These are phyloP conservation scores for Drosophila micromelanica DNA, from an alignment of 1,140 invertebrate genomes.

Conservation along the genomic window DNA sequence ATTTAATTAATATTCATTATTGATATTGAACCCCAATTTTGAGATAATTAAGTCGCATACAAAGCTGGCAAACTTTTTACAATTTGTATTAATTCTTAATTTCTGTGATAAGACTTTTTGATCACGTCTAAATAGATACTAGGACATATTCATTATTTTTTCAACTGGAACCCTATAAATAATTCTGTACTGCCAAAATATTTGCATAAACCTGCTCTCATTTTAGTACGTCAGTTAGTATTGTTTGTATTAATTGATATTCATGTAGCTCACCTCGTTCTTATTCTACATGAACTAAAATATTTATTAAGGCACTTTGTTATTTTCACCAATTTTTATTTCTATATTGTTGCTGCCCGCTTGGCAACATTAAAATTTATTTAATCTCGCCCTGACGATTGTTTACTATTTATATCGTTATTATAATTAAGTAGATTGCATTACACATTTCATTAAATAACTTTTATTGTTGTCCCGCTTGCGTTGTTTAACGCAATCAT, in stretches of 20 bases:
- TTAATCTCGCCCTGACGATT: slow-evolving; percentile 5
- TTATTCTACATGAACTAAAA: not conserved
- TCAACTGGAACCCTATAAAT: no score
- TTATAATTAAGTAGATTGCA: slow-evolving; percentile 5
- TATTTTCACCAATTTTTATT: slow-evolving; percentile 38
- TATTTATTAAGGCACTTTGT: slow-evolving; percentile 27
- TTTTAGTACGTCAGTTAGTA: not conserved
- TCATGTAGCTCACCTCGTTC: not conserved
- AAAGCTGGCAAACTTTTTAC: no score
- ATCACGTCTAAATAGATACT: no score
- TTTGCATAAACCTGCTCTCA: no score
- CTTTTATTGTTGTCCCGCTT: slow-evolving; percentile 8
- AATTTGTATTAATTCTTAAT: no score
- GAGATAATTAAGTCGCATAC: no score
- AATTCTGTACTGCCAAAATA: no score
- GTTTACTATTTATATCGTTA: slow-evolving; percentile 23
- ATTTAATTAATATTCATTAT: no score
- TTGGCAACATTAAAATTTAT: slow-evolving; percentile 18
- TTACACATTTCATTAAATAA: slow-evolving; percentile 15
- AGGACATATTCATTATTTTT: no score
- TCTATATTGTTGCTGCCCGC: slow-evolving; percentile 22
- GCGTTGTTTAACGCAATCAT: slow-evolving; percentile 14
- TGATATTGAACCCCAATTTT: no score
- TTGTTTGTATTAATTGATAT: not conserved
- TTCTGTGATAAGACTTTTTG: no score